Percentiles rank a stretch among this genome's conserved stretches.
Evolutionary conservation across 92 coral and sea anemone genomes (phyloP).

Genomic region (Porites rus): DNA sequence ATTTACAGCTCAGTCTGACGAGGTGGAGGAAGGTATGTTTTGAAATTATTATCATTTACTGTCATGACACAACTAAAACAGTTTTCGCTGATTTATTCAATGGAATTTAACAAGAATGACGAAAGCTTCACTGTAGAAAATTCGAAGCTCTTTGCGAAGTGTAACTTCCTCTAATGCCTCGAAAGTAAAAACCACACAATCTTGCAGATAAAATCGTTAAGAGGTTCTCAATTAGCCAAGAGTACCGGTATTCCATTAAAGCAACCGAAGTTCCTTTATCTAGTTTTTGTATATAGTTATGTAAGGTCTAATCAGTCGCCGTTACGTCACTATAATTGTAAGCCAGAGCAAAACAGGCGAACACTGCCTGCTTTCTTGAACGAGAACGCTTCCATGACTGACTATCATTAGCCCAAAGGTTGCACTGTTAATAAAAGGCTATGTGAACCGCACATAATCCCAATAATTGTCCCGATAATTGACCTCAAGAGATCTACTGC

Average conservation of each 20-base stretch:
- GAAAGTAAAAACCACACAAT: background rate
- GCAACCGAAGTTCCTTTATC: background rate
- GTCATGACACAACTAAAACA: background rate
- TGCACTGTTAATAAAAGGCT: conserved; percentile 30
- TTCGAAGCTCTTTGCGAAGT: too few relatives aligned
- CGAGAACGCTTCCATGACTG: conserved; percentile 19
- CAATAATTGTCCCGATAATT: conserved; percentile 35
- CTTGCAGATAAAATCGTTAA: background rate
- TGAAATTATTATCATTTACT: background rate
- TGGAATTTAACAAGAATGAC: too few relatives aligned
- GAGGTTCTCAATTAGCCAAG: background rate
- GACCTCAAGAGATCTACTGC: conserved; percentile 20
- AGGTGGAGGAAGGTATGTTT: conserved; percentile 48
- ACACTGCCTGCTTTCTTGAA: background rate
- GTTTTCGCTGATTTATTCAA: background rate
- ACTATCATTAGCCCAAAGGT: conserved; percentile 24
- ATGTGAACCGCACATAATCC: conserved; percentile 24
- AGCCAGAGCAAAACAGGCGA: background rate
- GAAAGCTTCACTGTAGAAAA: too few relatives aligned
- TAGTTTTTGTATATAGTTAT: background rate
- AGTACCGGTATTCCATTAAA: too few relatives aligned
- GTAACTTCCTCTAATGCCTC: background rate
- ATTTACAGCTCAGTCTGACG: conserved; percentile 53
- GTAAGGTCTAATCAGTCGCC: background rate
- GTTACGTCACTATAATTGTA: conserved; percentile 14